Evolutionary conservation across 2,113 vertebrate genomes (phyloP), one percentile per base, ranked within the genome.

Genomic region (Columba janthina): DNA sequence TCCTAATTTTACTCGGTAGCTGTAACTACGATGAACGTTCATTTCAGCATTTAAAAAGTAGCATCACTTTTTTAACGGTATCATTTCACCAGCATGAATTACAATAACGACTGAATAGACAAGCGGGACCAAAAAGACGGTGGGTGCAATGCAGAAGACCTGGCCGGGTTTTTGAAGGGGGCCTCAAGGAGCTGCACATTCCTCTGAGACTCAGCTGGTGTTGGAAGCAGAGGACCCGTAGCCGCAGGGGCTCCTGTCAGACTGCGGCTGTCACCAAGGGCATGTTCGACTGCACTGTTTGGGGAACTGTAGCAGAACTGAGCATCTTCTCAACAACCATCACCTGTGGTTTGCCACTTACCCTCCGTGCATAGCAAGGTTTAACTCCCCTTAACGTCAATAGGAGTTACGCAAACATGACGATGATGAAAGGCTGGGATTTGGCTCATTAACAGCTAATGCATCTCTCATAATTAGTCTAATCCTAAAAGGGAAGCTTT

Each of bases 1-100:
- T 96, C 61, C 79, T 94, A 75, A 79, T 84, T 96, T 96, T 88
- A 84, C 92, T 96, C 73, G 70, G 19, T 42, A 77, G 75, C 51
- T 93, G 50, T 91, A 81, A 82, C 34, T 46, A 70, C 0, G 3
- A 46, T 75, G 50, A 60, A 6, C 25, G 7, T 81, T 61, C 19
- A 40, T 80, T 80, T 72, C 56, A 65, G 71, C 34, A 42, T 57
- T 96, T 83, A 70, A 72, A 42, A 80, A 64, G 36, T 15, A 69
- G 46, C 74, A 61, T 70, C 50, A 5, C 51, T 31, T 53, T 83
- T 40, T 61, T 28, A 60, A 61, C 5, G 60, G 42, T 44, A 12
- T 38, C 46, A 42, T 83, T 79, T 77, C 85, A 62, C 60, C 79
- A 69, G 89, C 74, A 9, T 32, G 70, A 70, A 8, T 70, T 46